These are phyloP conservation scores for Orussus abietinus DNA, from an alignment of 1,140 invertebrate genomes.

Conservation along the genomic window DNA sequence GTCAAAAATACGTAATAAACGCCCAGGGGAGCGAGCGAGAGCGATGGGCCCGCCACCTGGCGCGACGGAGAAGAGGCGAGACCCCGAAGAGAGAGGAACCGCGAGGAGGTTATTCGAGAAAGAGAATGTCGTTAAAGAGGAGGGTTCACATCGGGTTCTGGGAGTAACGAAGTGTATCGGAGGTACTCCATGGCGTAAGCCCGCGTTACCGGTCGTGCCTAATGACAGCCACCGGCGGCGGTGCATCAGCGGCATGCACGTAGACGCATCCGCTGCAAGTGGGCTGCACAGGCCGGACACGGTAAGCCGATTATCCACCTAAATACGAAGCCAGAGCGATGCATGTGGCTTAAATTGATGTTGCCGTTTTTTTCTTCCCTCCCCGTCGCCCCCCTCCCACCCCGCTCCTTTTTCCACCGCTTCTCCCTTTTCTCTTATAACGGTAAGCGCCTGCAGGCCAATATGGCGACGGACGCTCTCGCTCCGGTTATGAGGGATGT, in stretches of 20 bases:
- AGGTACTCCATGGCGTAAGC: constrained; percentile 19
- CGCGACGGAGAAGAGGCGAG: too few relatives aligned
- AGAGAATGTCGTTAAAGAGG: too few relatives aligned
- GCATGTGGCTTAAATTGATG: constrained; percentile 49
- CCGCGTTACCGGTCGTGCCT: constrained; percentile 28
- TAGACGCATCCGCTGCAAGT: constrained; percentile 39
- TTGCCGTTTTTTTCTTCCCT: constrained; percentile 27
- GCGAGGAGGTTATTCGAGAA: too few relatives aligned
- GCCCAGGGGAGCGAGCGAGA: too few relatives aligned
- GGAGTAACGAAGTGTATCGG: constrained; percentile 23
- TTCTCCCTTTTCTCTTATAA: constrained; percentile 15
- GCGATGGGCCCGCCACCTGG: too few relatives aligned
- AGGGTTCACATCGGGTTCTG: too few relatives aligned
- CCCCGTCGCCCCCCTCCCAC: constrained; percentile 13
- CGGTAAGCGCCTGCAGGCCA: constrained; percentile 12
- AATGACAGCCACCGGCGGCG: constrained; percentile 30
- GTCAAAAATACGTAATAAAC: too few relatives aligned
- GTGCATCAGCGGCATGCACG: constrained; percentile 14
- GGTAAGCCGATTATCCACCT: constrained; percentile 52
- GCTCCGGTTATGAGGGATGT: too few relatives aligned
- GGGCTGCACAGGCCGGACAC: constrained; percentile 37
- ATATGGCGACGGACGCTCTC: constrained; percentile 14
- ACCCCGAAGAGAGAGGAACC: too few relatives aligned
- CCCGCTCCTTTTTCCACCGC: background rate
- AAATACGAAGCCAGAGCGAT: constrained; percentile 52